These are phyloP conservation scores for Ictidomys tridecemlineatus DNA, from an alignment of 2,113 vertebrate genomes.

Conservation along the genomic window DNA sequence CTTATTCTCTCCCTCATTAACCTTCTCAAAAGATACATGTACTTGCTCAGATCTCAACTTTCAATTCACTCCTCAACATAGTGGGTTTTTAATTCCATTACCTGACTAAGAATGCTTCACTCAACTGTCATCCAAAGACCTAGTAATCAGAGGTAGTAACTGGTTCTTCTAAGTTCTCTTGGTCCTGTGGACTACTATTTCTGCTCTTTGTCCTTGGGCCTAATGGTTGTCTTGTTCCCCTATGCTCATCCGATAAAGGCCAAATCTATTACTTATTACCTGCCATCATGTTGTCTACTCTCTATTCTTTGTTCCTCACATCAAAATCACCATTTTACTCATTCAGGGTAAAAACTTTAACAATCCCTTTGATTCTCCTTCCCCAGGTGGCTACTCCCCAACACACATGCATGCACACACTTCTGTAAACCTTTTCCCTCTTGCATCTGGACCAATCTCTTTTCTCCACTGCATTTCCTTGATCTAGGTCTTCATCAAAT, in stretches of 20 bases:
- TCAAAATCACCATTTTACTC: not conserved
- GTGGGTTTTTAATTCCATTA: not conserved
- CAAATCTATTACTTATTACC: not conserved
- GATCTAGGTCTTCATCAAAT: not conserved
- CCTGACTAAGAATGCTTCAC: not conserved
- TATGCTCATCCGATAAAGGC: not conserved
- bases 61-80: not conserved
- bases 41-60: not conserved
- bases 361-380: conserved; percentile 29
- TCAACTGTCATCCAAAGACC: not conserved
- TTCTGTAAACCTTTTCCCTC: not conserved
- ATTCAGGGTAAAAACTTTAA: not conserved
- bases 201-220: not conserved
- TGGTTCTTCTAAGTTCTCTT: not conserved
- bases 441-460: not conserved
- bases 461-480: not conserved
- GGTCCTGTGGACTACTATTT: not conserved
- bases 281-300: not conserved
- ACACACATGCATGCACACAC: not conserved
- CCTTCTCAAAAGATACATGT: not conserved
- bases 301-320: not conserved
- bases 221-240: not conserved
- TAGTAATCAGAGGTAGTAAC: not conserved
- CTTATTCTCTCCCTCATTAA: too few species aligned
- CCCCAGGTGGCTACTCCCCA: too few species aligned